phyloP scores from a whole-genome alignment of 2,113 vertebrate genomes.

The Monopterus albus region DNA sequence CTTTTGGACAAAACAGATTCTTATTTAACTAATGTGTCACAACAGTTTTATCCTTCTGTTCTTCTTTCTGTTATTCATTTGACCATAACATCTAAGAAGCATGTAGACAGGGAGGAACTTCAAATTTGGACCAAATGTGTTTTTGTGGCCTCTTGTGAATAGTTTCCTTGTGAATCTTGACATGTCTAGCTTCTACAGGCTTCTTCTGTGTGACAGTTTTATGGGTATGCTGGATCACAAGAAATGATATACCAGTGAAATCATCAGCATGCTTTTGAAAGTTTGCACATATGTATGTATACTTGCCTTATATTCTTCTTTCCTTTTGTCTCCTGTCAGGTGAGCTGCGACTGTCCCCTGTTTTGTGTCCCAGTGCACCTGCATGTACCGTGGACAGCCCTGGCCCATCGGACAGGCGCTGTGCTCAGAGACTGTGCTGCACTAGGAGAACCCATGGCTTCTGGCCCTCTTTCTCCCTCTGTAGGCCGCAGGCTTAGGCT shows the following conservation, averaged over 20 bases:
- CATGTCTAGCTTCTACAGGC: not conserved
- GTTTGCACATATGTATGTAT: not conserved
- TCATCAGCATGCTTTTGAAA: not conserved
- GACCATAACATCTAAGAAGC: not conserved
- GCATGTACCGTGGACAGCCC: slow-evolving; percentile 65
- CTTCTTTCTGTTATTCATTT: not conserved
- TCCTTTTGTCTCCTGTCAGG: slow-evolving; percentile 35
- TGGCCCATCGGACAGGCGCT: slow-evolving; percentile 59
- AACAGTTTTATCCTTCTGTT: not conserved
- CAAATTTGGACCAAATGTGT: not conserved
- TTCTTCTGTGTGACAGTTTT: slow-evolving; percentile 9
- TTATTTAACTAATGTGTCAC: not conserved
- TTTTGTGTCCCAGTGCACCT: slow-evolving; percentile 58
- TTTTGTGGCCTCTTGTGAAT: slow-evolving; percentile 1
- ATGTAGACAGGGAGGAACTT: not conserved
- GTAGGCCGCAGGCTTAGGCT: slow-evolving; percentile 71
- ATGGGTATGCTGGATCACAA: not conserved
- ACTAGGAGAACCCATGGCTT: slow-evolving; percentile 72
- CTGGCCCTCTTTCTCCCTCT: slow-evolving; percentile 61
- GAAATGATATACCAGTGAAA: not conserved
- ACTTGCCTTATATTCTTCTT: not conserved
- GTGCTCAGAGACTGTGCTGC: slow-evolving; percentile 66
- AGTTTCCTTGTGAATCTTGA: slow-evolving; percentile 8
- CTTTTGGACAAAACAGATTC: not conserved
- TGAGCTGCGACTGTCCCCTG: slow-evolving; percentile 65